phyloP scores from a whole-genome alignment of 2,888 invertebrate genomes.

The Rotaria sp. region DNA sequence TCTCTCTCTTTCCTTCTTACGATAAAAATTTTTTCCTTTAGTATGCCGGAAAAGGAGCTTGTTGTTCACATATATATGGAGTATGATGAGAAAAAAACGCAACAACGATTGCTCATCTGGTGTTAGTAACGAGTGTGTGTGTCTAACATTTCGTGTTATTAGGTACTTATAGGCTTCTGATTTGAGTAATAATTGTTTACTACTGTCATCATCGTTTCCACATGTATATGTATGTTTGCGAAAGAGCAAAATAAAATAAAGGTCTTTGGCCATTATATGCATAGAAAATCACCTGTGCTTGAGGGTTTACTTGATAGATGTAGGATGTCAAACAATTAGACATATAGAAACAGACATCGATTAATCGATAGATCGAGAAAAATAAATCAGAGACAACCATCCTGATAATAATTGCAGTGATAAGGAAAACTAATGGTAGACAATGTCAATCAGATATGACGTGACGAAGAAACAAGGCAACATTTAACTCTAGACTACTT shows the following conservation, averaged over 20 bases:
- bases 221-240: background rate
- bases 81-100: background rate
- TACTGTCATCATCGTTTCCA: background rate
- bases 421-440: background rate
- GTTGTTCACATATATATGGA: background rate
- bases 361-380: background rate
- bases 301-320: slow-evolving; percentile 3
- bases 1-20: background rate
- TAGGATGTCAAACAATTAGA: slow-evolving; percentile 10
- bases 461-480: background rate
- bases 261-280: background rate
- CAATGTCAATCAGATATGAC: background rate
- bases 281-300: background rate
- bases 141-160: slow-evolving; percentile 15
- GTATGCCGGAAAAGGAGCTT: background rate
- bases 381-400: background rate
- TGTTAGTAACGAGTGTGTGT: background rate
- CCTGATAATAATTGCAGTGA: background rate
- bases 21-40: background rate
- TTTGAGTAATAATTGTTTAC: background rate
- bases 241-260: slow-evolving; percentile 10
- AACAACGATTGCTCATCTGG: background rate
- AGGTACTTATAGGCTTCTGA: background rate
- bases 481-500: background rate
- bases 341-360: slow-evolving; percentile 2